A percentile compares a stretch with the other conserved stretches of the same genome.
Conservation (phyloP, 2,113 vertebrate genomes). For the Cyanistes caeruleus region DNA sequence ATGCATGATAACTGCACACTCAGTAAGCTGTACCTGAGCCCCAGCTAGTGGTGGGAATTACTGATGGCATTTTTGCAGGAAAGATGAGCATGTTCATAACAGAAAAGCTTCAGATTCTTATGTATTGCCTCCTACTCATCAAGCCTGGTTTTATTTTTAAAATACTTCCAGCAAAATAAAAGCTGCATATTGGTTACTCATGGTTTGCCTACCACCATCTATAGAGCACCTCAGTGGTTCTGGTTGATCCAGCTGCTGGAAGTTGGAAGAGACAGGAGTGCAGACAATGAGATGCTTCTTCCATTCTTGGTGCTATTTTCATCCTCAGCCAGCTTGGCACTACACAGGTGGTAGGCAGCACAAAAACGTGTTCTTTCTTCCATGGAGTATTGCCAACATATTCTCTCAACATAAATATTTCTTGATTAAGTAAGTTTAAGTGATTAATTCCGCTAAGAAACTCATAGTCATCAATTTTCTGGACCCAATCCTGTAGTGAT, state of each 20-base stretch:
- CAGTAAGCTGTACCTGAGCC: conserved; percentile 50
- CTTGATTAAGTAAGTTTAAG: not conserved
- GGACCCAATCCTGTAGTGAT: not conserved
- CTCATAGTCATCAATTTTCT: not conserved
- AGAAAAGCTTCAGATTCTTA: not conserved
- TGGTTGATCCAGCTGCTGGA: not conserved
- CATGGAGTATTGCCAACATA: not conserved
- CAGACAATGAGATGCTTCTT: not conserved
- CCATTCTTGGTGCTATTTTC: not conserved
- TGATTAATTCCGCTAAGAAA: not conserved
- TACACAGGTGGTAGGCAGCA: not conserved
- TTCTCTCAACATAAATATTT: not conserved
- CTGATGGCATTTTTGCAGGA: not conserved
- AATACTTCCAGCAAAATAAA: not conserved
- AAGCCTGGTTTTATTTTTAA: not conserved
- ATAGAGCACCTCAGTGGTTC: not conserved
- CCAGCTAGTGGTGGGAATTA: conserved; percentile 74
- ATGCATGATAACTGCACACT: not conserved
- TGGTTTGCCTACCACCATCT: not conserved
- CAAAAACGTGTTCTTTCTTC: not conserved
- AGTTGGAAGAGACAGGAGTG: not conserved
- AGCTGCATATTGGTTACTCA: not conserved
- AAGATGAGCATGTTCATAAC: not conserved
- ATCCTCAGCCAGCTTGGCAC: not conserved
- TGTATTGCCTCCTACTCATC: not conserved